Conservation (phyloP, 2,113 vertebrate genomes). For the Ptychochromis oligacanthus region DNA sequence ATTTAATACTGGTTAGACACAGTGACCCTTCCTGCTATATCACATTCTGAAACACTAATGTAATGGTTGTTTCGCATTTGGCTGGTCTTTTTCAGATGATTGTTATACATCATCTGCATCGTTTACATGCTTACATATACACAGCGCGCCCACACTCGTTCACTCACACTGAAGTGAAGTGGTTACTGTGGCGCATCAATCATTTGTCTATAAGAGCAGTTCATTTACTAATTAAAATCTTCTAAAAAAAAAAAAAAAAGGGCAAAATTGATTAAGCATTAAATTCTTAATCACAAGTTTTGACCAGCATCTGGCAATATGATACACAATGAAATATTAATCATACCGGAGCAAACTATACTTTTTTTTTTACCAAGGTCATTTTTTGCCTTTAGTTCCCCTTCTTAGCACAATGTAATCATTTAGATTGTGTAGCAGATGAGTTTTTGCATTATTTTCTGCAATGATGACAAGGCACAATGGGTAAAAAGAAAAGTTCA, state of each 20-base stretch:
- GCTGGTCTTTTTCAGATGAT: constrained; percentile 61
- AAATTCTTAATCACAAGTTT: constrained; percentile 88
- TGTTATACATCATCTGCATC: constrained; percentile 70
- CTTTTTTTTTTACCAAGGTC: constrained; percentile 39
- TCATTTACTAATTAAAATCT: constrained; percentile 97
- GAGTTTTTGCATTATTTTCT: constrained; percentile 31
- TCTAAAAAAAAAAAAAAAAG: constrained; percentile 74
- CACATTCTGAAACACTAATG: constrained; percentile 69
- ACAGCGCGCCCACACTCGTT: constrained; percentile 55
- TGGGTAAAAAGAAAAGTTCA: constrained; percentile 49
- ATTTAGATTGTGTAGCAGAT: constrained; percentile 47
- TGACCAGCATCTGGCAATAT: constrained; percentile 71
- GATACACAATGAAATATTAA: constrained; percentile 80
- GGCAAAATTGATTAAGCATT: constrained; percentile 87
- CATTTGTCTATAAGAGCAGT: constrained; percentile 86
- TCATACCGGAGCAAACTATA: constrained; percentile 62
- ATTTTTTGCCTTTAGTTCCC: constrained; percentile 65
- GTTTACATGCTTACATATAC: constrained; percentile 66
- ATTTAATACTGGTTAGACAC: constrained; percentile 66
- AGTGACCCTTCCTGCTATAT: constrained; percentile 65
- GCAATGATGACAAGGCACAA: constrained; percentile 43
- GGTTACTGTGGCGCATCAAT: constrained; percentile 88
- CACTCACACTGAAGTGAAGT: constrained; percentile 67
- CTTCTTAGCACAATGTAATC: constrained; percentile 59
- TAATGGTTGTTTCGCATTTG: constrained; percentile 74